Conservation (phyloP, 2,113 vertebrate species). For the Menidia beryllina region DNA sequence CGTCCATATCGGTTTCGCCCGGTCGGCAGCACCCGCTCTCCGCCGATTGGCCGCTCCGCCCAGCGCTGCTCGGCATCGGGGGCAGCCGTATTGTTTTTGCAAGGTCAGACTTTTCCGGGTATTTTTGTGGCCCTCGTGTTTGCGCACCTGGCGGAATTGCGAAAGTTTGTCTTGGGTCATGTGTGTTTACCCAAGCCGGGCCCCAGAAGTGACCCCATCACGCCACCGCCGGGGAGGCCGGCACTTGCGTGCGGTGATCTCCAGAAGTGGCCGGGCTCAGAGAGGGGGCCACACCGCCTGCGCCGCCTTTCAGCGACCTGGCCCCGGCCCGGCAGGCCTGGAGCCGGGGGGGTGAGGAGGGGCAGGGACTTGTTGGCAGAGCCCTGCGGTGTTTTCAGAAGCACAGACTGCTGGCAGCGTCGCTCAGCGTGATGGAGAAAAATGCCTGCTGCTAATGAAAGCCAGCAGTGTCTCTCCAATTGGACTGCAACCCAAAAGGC, state of each 20-base stretch:
- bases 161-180: constrained; percentile 83
- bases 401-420: constrained; percentile 79
- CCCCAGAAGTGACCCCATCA: constrained; percentile 80
- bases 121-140: constrained; percentile 76
- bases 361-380: constrained; percentile 69
- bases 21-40: too few species aligned
- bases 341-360: constrained; percentile 27
- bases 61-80: too few species aligned
- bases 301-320: constrained; percentile 76
- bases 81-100: constrained; percentile 73
- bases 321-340: constrained; percentile 67
- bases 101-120: constrained; percentile 74
- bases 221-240: constrained; percentile 66
- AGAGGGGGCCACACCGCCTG: constrained; percentile 66
- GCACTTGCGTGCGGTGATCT: constrained; percentile 75
- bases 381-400: constrained; percentile 79
- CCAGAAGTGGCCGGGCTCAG: constrained; percentile 76
- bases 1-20: constrained; percentile 33
- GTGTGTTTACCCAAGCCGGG: constrained; percentile 77
- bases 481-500: constrained; percentile 68
- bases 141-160: constrained; percentile 81
- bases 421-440: constrained; percentile 76
- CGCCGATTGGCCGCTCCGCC: constrained; percentile 21
- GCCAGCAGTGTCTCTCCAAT: constrained; percentile 79
- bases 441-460: constrained; percentile 81